A percentile compares a stretch with the other conserved stretches of the same genome.
These are phyloP conservation scores for Euplexia lucipara DNA, from an alignment of 2,888 invertebrate genomes.

Conservation along the genomic window DNA sequence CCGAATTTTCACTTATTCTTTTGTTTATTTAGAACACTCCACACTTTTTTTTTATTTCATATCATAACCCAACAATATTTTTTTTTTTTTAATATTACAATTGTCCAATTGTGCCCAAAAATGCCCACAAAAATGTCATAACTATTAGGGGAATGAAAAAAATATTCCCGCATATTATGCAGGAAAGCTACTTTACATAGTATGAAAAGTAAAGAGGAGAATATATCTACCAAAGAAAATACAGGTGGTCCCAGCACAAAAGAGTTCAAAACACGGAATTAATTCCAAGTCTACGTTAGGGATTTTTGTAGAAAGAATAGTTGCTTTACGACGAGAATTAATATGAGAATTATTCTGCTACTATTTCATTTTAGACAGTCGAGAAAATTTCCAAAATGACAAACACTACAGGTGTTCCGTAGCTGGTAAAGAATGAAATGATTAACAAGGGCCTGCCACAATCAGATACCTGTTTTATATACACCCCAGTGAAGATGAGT, in stretches of 20 bases:
- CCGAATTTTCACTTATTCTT: too few relatives aligned
- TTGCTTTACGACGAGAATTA: conserved; percentile 28
- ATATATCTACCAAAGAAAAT: neutral
- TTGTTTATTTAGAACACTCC: too few relatives aligned
- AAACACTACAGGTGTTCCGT: conserved; percentile 30
- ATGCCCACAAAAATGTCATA: too few relatives aligned
- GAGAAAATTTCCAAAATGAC: conserved; percentile 22
- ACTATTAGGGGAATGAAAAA: too few relatives aligned
- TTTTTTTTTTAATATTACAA: too few relatives aligned
- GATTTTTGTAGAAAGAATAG: conserved; percentile 26
- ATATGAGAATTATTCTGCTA: conserved; percentile 44
- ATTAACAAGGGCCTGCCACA: conserved; percentile 68
- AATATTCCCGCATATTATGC: too few relatives aligned
- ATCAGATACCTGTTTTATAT: conserved; percentile 70
- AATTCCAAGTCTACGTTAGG: conserved; percentile 3
- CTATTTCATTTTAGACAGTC: conserved; percentile 14
- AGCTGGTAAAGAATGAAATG: conserved; percentile 38
- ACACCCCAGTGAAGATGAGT: conserved; percentile 69
- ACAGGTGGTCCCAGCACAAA: neutral
- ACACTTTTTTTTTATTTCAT: too few relatives aligned
- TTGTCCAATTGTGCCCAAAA: too few relatives aligned
- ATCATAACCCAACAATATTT: too few relatives aligned
- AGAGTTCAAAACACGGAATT: conserved; percentile 4
- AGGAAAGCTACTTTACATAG: too few relatives aligned
- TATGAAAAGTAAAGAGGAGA: neutral